Evolutionary conservation across 2,113 vertebrate species (phyloP).

Genomic region (Seriola rivoliana): DNA sequence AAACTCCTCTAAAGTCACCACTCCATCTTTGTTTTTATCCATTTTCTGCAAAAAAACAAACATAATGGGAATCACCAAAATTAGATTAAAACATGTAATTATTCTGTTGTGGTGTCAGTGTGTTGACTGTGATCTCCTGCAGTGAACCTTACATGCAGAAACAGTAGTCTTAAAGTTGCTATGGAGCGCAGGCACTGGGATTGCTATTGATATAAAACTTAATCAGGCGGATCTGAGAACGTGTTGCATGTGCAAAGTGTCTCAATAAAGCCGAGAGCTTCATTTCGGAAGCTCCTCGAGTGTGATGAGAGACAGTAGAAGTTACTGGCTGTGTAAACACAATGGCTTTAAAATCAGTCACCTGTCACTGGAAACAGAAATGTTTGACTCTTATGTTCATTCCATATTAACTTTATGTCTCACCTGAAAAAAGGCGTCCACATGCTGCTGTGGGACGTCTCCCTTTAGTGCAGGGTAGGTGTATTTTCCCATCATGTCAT

Average conservation of each 20-base stretch:
- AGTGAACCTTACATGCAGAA: background rate
- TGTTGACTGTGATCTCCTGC: constrained; percentile 7
- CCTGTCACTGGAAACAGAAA: background rate
- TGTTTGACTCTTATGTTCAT: background rate
- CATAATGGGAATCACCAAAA: background rate
- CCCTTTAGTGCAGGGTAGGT: constrained; percentile 96
- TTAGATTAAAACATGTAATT: background rate
- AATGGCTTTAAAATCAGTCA: background rate
- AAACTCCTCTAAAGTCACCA: constrained; percentile 98
- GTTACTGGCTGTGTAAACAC: background rate
- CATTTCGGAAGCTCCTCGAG: background rate
- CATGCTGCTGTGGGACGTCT: constrained; percentile 94
- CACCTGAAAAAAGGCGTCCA: constrained; percentile 97
- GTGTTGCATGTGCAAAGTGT: background rate
- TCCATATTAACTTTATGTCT: background rate
- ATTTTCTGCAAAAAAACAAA: constrained; percentile 90
- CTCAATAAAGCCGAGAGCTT: constrained; percentile 1
- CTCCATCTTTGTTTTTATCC: constrained; percentile 99
- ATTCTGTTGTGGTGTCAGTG: background rate
- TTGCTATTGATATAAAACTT: background rate
- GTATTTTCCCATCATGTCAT: constrained; percentile 99
- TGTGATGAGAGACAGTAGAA: constrained; percentile 10
- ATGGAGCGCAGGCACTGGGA: background rate
- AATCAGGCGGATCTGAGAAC: background rate
- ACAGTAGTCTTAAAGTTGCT: background rate